A percentile compares a stretch with the other conserved stretches of the same genome.
Evolutionary conservation across 2,797 vertebrate genomes (phyloP).

Genomic region (Sphaeramia orbicularis): DNA sequence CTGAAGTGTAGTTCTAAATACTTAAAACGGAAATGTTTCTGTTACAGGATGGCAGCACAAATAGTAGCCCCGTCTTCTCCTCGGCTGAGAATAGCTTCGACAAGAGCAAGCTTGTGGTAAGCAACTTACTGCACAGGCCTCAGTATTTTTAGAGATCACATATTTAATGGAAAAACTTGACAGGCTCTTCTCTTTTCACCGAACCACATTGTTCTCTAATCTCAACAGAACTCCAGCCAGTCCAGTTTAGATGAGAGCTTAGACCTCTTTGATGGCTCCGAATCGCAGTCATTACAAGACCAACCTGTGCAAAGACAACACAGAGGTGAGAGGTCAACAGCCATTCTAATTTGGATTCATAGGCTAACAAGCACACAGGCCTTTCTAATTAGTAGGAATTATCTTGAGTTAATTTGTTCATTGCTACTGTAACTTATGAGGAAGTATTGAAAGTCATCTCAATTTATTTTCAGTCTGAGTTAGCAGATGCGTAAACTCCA

Average conservation of each 20-base stretch:
- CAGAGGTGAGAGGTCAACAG: slow-evolving; percentile 69
- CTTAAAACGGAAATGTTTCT: neutral
- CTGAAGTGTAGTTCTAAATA: neutral
- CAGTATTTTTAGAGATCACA: neutral
- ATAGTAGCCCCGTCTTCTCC: slow-evolving; percentile 79
- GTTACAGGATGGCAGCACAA: slow-evolving; percentile 80
- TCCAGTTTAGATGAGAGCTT: slow-evolving; percentile 84
- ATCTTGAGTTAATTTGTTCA: neutral
- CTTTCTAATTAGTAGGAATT: neutral
- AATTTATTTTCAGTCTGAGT: neutral
- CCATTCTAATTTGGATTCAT: neutral
- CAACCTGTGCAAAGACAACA: slow-evolving; percentile 46
- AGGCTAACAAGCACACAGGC: neutral
- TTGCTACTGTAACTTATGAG: too few relatives aligned
- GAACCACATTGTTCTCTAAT: neutral
- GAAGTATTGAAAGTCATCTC: too few relatives aligned
- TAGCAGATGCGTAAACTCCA: slow-evolving; percentile 14
- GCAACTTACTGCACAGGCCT: slow-evolving; percentile 10
- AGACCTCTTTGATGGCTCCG: slow-evolving; percentile 60
- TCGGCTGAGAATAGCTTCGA: slow-evolving; percentile 78
- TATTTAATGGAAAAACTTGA: neutral
- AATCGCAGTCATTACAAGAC: slow-evolving; percentile 53
- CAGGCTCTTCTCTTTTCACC: neutral
- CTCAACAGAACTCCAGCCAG: slow-evolving; percentile 84
- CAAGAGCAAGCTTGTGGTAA: slow-evolving; percentile 83